phyloP scores from a whole-genome alignment of 2,888 invertebrate genomes.

The Amblyteles armatorius region DNA sequence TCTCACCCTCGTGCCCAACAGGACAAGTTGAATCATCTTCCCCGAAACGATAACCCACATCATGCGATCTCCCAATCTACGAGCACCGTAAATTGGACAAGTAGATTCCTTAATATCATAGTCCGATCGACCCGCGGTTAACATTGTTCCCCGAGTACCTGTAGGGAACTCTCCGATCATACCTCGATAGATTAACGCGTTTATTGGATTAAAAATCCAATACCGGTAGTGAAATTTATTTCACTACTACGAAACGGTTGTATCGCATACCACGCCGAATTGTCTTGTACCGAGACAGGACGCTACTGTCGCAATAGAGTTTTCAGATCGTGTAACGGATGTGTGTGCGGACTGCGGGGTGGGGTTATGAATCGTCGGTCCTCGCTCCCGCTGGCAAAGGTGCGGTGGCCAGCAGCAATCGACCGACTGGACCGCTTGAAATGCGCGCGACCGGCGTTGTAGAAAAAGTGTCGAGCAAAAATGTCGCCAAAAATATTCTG shows the following conservation, averaged over 20 bases:
- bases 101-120: too few relatives aligned
- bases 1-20: too few relatives aligned
- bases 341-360: conserved; percentile 32
- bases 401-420: conserved; percentile 29
- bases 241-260: neutral
- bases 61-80: too few relatives aligned
- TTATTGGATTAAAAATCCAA: too few relatives aligned
- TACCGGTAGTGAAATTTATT: neutral
- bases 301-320: neutral
- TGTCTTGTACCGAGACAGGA: neutral
- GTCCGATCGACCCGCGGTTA: too few relatives aligned
- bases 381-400: conserved; percentile 29
- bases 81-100: too few relatives aligned
- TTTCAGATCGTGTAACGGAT: conserved; percentile 38
- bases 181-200: neutral
- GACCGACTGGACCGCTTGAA: conserved; percentile 22
- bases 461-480: conserved; percentile 74
- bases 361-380: conserved; percentile 51
- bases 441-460: neutral
- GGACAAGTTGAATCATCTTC: too few relatives aligned
- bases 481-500: conserved; percentile 81
- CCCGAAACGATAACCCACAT: too few relatives aligned
- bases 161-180: neutral
- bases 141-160: too few relatives aligned
- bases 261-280: neutral